Conservation (phyloP, 1,140 invertebrate species). For the Ectropis grisescens region DNA sequence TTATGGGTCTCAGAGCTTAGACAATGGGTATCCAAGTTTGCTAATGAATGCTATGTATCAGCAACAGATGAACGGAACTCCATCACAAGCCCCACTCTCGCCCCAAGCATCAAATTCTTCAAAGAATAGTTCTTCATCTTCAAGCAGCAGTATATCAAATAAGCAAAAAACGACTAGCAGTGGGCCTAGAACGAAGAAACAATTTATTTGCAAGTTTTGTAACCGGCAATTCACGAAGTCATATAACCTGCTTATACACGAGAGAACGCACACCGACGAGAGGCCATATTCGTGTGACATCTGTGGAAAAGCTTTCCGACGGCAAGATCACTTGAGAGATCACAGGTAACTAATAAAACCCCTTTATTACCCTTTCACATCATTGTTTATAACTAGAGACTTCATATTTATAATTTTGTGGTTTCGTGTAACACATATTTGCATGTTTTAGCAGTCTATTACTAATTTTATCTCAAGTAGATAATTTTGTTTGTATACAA, state of each 20-base stretch:
- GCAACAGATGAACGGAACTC: constrained; percentile 64
- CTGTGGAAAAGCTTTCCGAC: constrained; percentile 95
- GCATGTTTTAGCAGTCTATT: too few relatives aligned
- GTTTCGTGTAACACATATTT: too few relatives aligned
- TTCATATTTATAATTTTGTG: too few relatives aligned
- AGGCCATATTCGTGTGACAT: constrained; percentile 98
- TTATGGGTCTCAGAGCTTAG: constrained; percentile 64
- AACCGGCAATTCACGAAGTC: constrained; percentile 97
- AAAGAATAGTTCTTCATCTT: constrained; percentile 61
- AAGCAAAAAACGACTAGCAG: constrained; percentile 70
- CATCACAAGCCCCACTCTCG: constrained; percentile 50
- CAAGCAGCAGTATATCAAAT: constrained; percentile 70
- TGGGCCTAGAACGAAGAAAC: constrained; percentile 88
- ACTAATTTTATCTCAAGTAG: too few relatives aligned
- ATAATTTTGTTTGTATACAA: too few relatives aligned
- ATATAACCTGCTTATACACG: constrained; percentile 98
- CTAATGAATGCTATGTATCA: constrained; percentile 74
- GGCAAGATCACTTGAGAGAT: constrained; percentile 96
- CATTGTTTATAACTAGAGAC: too few relatives aligned
- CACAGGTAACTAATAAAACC: constrained; percentile 80
- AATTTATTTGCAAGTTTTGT: constrained; percentile 99
- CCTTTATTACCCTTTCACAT: neutral
- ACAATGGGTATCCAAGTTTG: constrained; percentile 72
- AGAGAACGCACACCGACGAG: constrained; percentile 98
- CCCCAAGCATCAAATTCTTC: constrained; percentile 53